These are phyloP conservation scores for Hippocampus barbouri DNA, from an alignment of 2,113 vertebrate species.

Conservation along the genomic window DNA sequence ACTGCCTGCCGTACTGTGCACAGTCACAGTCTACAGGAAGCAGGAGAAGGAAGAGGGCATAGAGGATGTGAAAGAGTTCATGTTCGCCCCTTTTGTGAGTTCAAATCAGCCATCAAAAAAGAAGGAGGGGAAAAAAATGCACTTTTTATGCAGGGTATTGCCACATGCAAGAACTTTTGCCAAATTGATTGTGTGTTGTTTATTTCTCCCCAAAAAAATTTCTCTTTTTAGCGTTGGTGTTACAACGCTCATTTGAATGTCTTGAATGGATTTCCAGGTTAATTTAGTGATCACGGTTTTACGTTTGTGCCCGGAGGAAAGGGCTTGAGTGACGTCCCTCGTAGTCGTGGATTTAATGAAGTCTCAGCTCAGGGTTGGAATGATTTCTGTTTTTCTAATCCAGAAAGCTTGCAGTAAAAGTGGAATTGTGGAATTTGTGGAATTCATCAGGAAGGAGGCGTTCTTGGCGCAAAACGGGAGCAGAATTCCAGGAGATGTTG, in stretches of 20 bases:
- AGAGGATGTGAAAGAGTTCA: conserved; percentile 36
- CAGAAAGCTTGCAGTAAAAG: conserved; percentile 1
- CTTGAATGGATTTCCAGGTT: conserved; percentile 1
- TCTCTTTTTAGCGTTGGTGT: background rate
- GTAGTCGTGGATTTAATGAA: background rate
- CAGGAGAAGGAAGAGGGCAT: conserved; percentile 30
- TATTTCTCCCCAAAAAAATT: background rate
- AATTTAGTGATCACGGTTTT: background rate
- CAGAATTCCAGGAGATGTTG: background rate
- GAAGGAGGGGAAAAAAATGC: background rate
- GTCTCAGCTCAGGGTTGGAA: background rate
- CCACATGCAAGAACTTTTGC: background rate
- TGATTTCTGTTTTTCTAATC: background rate
- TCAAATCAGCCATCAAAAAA: conserved; percentile 33
- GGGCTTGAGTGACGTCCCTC: background rate
- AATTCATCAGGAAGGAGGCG: background rate
- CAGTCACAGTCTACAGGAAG: conserved; percentile 40
- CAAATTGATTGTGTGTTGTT: background rate
- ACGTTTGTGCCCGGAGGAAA: background rate
- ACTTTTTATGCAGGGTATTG: conserved; percentile 11
- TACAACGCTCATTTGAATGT: background rate
- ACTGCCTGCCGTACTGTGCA: conserved; percentile 20
- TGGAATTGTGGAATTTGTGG: background rate
- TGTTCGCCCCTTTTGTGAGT: conserved; percentile 10
- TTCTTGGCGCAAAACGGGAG: background rate